Percentiles rank a stretch among this genome's conserved stretches.
These are phyloP conservation scores for Misgurnus anguillicaudatus DNA, from an alignment of 2,113 vertebrate species.

Conservation along the genomic window DNA sequence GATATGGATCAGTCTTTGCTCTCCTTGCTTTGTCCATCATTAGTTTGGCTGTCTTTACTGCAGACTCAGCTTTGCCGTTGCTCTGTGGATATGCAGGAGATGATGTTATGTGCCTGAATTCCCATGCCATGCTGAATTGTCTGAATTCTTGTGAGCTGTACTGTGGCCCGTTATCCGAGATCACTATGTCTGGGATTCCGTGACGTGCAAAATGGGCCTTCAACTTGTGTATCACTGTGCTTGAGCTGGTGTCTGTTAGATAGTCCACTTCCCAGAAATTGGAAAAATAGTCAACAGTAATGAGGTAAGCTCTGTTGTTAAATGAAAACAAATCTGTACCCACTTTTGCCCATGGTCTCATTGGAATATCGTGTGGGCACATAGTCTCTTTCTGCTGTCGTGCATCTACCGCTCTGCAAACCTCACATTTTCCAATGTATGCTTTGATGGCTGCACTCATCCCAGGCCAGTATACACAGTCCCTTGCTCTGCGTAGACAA, in stretches of 20 bases:
- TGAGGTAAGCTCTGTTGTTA: not conserved
- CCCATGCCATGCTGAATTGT: constrained; percentile 13
- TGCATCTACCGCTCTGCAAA: not conserved
- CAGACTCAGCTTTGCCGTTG: constrained; percentile 17
- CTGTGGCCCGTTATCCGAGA: not conserved
- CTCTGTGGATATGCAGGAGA: constrained; percentile 27
- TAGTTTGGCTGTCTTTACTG: constrained; percentile 5
- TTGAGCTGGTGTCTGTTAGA: constrained; percentile 44
- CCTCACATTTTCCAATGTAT: not conserved
- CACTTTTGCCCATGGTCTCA: constrained; percentile 43
- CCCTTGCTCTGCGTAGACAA: constrained; percentile 34
- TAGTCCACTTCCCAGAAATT: constrained; percentile 51
- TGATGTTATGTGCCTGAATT: constrained; percentile 10
- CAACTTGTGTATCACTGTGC: constrained; percentile 10
- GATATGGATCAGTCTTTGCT: constrained; percentile 12
- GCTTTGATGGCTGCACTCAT: not conserved
- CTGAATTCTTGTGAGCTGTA: constrained; percentile 18
- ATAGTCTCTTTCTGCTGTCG: constrained; percentile 40
- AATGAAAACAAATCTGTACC: constrained; percentile 3
- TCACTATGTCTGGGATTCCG: constrained; percentile 4
- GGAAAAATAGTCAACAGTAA: constrained; percentile 6
- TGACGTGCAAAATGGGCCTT: constrained; percentile 47
- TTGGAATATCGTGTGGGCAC: constrained; percentile 34
- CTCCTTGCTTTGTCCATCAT: constrained; percentile 5
- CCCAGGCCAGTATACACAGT: constrained; percentile 24